Evolutionary conservation across 2,113 vertebrate species (phyloP).

Genomic region (Trematomus loennbergii): DNA sequence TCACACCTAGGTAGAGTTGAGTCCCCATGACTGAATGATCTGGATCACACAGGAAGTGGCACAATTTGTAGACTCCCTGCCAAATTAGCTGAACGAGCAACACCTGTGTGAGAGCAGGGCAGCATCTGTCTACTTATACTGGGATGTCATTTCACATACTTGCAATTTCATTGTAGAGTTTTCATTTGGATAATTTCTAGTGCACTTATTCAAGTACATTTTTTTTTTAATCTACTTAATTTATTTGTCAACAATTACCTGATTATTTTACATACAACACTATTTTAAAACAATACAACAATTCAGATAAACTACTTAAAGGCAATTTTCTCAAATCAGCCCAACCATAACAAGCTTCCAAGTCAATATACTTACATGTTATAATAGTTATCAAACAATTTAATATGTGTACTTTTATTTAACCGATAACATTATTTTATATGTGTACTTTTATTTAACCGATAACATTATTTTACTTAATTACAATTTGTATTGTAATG

Average conservation of each 20-base stretch:
- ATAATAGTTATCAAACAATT: too few species aligned
- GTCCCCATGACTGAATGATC: slow-evolving; percentile 51
- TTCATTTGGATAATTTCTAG: not conserved
- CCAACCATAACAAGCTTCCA: not conserved
- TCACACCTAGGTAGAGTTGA: slow-evolving; percentile 28
- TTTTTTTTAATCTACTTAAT: not conserved
- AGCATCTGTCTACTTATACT: not conserved
- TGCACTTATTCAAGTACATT: not conserved
- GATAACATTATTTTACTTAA: not conserved
- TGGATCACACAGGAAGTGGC: rapidly evolving
- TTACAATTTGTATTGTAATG: not conserved
- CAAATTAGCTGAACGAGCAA: slow-evolving; percentile 60
- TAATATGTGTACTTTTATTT: not conserved
- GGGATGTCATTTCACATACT: not conserved
- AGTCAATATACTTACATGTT: not conserved
- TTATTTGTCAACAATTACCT: not conserved
- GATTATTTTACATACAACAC: not conserved
- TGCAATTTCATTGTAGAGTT: not conserved
- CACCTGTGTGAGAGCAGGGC: slow-evolving; percentile 58
- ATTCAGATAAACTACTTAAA: not conserved
- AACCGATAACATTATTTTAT: not conserved
- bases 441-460: not conserved
- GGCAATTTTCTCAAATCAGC: not conserved
- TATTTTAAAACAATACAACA: not conserved
- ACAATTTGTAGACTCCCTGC: slow-evolving; percentile 36